phyloP scores from a whole-genome alignment of 1,140 invertebrate species.

The Archivesica marissinica region DNA sequence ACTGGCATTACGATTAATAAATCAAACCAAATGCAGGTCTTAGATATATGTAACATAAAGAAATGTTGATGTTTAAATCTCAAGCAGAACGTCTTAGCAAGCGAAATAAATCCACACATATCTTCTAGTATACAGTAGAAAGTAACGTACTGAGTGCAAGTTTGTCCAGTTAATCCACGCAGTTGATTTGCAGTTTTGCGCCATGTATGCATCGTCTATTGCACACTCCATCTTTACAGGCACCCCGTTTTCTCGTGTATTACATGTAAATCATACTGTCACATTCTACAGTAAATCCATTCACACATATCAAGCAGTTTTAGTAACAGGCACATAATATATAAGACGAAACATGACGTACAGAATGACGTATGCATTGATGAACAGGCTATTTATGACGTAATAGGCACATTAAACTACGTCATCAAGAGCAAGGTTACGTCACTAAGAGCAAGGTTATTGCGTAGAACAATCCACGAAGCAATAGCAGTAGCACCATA shows the following conservation, averaged over 20 bases:
- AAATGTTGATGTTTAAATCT: constrained; percentile 10
- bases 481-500: constrained; percentile 45
- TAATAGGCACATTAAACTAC: constrained; percentile 21
- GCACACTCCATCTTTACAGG: background rate
- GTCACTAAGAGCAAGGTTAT: constrained; percentile 15
- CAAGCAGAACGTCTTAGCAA: background rate
- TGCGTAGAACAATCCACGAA: constrained; percentile 31
- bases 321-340: constrained; percentile 42
- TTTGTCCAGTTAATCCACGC: background rate
- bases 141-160: constrained; percentile 11
- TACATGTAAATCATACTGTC: constrained; percentile 23
- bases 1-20: constrained; percentile 1
- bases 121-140: background rate
- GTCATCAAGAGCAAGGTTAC: constrained; percentile 34
- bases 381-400: constrained; percentile 38
- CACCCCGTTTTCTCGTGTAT: constrained; percentile 9
- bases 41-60: background rate
- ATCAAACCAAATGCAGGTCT: background rate
- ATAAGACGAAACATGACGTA: constrained; percentile 42
- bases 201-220: background rate
- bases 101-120: background rate
- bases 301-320: constrained; percentile 45
- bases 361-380: constrained; percentile 35
- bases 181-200: background rate
- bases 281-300: constrained; percentile 40